phyloP scores from a whole-genome alignment of 1,140 invertebrate species.

The Lepidurus packardi region DNA sequence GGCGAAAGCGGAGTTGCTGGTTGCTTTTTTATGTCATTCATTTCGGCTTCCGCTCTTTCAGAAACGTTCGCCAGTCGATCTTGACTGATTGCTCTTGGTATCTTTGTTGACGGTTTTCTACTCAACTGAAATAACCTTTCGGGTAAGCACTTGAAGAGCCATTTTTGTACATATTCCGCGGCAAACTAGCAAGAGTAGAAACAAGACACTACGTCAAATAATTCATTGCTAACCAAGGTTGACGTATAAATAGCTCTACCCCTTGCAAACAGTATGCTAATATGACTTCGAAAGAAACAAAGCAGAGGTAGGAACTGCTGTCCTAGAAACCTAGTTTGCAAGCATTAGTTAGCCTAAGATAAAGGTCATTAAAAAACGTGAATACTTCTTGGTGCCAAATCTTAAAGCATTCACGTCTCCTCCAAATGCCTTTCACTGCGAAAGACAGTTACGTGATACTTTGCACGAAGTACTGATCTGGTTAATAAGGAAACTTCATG shows the following conservation, averaged over 20 bases:
- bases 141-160: constrained; percentile 23
- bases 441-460: too few relatives aligned
- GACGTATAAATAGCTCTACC: constrained; percentile 28
- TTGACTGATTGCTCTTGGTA: neutral
- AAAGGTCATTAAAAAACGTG: too few relatives aligned
- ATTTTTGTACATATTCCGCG: constrained; percentile 72
- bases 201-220: constrained; percentile 23
- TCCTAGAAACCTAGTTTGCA: too few relatives aligned
- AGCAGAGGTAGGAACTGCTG: too few relatives aligned
- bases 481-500: too few relatives aligned
- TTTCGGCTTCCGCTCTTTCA: constrained; percentile 16
- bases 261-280: constrained; percentile 22
- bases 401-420: too few relatives aligned
- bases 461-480: too few relatives aligned
- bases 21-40: constrained; percentile 4
- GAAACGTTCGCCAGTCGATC: neutral
- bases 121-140: constrained; percentile 36
- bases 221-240: neutral
- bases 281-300: too few relatives aligned
- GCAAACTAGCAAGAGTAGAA: constrained; percentile 59
- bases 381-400: too few relatives aligned
- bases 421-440: too few relatives aligned
- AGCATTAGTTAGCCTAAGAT: too few relatives aligned
- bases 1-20: constrained; percentile 48
- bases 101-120: neutral